Evolutionary conservation across 1,140 invertebrate genomes (phyloP), one percentile per base, ranked within the genome.

Genomic region (Nymphalis io): DNA sequence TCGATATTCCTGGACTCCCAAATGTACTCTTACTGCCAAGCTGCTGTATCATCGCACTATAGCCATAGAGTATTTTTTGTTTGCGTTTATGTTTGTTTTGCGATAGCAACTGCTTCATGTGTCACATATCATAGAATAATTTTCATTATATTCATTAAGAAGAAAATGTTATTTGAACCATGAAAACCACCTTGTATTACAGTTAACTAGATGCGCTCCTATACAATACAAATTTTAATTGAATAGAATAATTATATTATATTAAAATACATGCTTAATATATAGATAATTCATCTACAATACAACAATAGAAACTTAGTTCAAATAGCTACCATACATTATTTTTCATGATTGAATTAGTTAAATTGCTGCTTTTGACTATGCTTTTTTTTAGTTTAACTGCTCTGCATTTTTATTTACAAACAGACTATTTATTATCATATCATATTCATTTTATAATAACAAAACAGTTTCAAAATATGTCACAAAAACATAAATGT

Each of bases 361-460:
- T 82, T 79, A 68, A 60, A 73, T 73, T 66, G 57, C 55, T 71
- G 76, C 78, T 77, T 83, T 58, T 69, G 62, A 73, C 68, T 76
- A 62, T 75, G 81, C 79, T 82, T 82, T 82, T 76, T 51, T 76
- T 82, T 79, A 78, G 69, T 84, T 81, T 82, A 73, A 81, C 79
- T 80, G 85, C 88, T 90, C 87, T 90, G 88, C 88, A 89, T 89
- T 90, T 89, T 85, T 90, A 85, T 89, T 74, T 86, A 85, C 80
- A 76, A 78, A 85, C 75, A 82, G 61, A 80, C 67, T 70, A 71
- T 71, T 70, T n/a, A n/a, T n/a, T n/a, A n/a, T n/a, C n/a, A 33
- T 33, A 48, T 75, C 71, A 78, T 76, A 63, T 78, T 73, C 55
- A 64, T 73, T 81, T 73, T 60, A 72, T 78, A 65, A 75, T 76